A percentile compares a stretch with the other conserved stretches of the same genome.
These are phyloP conservation scores for Nothoprocta perdicaria DNA, from an alignment of 2,113 vertebrate species.

Conservation along the genomic window DNA sequence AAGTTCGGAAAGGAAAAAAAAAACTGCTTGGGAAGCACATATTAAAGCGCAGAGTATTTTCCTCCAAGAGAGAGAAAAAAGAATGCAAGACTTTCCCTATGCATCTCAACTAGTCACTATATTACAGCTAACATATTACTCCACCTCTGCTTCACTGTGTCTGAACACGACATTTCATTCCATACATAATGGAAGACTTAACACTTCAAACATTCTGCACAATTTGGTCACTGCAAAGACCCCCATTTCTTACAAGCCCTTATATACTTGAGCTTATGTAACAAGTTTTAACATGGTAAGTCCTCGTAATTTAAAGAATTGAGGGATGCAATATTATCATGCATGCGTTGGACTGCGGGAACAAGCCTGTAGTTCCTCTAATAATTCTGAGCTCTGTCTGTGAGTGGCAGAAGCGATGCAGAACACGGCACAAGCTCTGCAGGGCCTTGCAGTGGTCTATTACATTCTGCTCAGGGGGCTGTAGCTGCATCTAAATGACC, in stretches of 20 bases:
- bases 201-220: no score
- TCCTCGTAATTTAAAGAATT: background rate
- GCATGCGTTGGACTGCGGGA: background rate
- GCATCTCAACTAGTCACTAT: background rate
- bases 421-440: background rate
- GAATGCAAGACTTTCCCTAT: no score
- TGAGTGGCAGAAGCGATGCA: background rate
- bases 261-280: no score
- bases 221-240: background rate
- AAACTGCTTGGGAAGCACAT: background rate
- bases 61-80: background rate
- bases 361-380: background rate
- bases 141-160: background rate
- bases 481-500: accelerated
- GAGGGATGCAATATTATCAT: background rate
- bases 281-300: background rate
- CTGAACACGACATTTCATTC: background rate
- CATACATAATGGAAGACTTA: background rate
- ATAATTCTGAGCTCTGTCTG: background rate
- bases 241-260: background rate
- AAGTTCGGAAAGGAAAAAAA: background rate
- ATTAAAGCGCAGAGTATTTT: background rate
- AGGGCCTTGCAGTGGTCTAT: background rate
- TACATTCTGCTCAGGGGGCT: background rate
- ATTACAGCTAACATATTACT: background rate